phyloP scores from a whole-genome alignment of 2,888 invertebrate genomes.

The Notocelia uddmanniana region DNA sequence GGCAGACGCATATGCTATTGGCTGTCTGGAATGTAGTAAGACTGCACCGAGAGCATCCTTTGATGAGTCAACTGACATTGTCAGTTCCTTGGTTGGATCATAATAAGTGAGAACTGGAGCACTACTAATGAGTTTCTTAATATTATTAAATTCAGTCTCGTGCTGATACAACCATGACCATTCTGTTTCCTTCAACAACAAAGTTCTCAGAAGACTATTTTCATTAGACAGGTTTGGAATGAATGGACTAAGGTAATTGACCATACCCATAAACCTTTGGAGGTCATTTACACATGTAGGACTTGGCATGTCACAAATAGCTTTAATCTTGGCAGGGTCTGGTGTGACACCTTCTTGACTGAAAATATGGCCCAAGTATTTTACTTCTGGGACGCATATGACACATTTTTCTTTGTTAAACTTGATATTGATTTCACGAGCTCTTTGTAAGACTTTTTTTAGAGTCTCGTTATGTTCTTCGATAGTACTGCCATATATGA shows the following conservation, averaged over 20 bases:
- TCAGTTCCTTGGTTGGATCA: conserved; percentile 46
- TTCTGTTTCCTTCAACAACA: conserved; percentile 51
- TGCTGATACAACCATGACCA: conserved; percentile 56
- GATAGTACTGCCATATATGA: conserved; percentile 46
- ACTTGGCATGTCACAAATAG: conserved; percentile 47
- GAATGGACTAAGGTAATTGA: conserved; percentile 48
- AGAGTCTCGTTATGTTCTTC: too few relatives aligned
- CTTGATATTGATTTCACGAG: too few relatives aligned
- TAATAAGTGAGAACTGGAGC: conserved; percentile 49
- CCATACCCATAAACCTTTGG: conserved; percentile 50
- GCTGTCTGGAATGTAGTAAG: too few relatives aligned
- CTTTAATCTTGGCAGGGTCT: conserved; percentile 46
- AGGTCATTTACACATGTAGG: conserved; percentile 46
- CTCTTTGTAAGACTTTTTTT: too few relatives aligned
- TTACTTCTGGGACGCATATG: too few relatives aligned
- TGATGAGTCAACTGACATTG: conserved; percentile 48
- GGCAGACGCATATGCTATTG: conserved; percentile 17
- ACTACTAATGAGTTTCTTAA: conserved; percentile 46
- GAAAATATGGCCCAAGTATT: conserved; percentile 50
- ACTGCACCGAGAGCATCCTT: conserved; percentile 45
- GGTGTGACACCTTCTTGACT: conserved; percentile 42
- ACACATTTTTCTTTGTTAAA: too few relatives aligned
- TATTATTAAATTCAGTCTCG: conserved; percentile 45
- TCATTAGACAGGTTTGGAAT: conserved; percentile 45
- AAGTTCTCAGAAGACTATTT: not conserved